phyloP scores from a whole-genome alignment of 30 jellyfish, hydroid and myxozoan species.

The Mastigias papua region DNA sequence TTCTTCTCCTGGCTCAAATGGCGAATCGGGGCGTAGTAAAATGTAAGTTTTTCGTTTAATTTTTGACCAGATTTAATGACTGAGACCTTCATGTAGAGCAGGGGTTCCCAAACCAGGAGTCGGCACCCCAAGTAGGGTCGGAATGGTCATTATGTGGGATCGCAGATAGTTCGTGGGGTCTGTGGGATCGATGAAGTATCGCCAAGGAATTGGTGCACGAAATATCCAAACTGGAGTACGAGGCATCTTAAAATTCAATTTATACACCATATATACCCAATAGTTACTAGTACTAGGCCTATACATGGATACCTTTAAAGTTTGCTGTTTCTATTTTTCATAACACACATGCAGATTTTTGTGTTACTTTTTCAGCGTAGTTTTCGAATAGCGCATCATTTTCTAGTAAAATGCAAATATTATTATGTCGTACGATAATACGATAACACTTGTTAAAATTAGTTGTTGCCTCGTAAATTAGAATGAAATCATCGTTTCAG shows the following conservation, averaged over 20 bases:
- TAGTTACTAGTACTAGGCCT: background rate
- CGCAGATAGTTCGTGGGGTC: background rate
- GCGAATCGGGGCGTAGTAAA: no score
- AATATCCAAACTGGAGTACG: background rate
- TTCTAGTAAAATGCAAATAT: background rate
- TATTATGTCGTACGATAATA: background rate
- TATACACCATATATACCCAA: background rate
- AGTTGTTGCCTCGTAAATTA: background rate
- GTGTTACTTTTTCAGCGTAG: background rate
- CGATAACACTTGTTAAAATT: background rate
- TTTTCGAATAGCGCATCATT: background rate
- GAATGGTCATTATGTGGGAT: background rate
- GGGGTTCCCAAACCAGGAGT: background rate
- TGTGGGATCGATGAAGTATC: background rate
- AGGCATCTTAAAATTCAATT: background rate
- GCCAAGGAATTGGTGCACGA: background rate
- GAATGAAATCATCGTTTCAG: background rate
- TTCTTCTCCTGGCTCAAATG: no score
- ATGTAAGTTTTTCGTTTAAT: no score
- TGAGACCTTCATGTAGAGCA: background rate
- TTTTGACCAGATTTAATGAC: no score
- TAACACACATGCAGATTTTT: background rate
- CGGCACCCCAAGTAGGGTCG: background rate
- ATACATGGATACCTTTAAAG: background rate
- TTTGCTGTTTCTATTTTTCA: background rate